A percentile compares a stretch with the other conserved stretches of the same genome.
Conservation (phyloP, 2,113 vertebrate genomes). For the Eulemur rufifrons region DNA sequence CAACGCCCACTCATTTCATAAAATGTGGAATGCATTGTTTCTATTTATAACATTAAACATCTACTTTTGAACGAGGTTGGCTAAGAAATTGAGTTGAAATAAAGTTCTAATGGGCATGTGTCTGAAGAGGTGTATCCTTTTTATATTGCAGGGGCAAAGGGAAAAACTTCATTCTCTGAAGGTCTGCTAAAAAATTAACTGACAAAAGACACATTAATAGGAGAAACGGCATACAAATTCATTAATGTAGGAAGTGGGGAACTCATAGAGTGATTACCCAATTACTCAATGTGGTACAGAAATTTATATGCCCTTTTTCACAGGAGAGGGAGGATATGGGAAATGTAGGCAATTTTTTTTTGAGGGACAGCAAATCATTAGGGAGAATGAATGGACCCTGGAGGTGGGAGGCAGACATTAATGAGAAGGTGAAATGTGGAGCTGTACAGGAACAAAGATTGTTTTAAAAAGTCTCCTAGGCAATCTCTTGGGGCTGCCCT, state of each 20-base stretch:
- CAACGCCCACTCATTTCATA: not conserved
- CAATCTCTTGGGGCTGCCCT: not conserved
- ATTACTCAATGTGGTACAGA: not conserved
- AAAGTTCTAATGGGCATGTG: not conserved
- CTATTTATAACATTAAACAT: not conserved
- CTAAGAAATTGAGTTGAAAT: conserved; percentile 27
- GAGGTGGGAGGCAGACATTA: not conserved
- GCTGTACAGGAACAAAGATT: not conserved
- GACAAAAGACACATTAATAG: not conserved
- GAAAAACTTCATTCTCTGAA: not conserved
- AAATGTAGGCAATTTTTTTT: not conserved
- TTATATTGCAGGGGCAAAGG: not conserved
- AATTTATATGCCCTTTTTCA: not conserved
- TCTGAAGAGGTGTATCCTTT: not conserved
- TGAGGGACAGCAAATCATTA: not conserved
- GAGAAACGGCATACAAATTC: no score
- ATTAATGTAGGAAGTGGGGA: no score
- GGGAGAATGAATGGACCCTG: not conserved
- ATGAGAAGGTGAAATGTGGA: not conserved
- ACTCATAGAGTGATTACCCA: not conserved
- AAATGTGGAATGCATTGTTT: not conserved
- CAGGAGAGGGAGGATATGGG: not conserved
- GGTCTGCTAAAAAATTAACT: not conserved
- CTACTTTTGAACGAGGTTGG: not conserved
- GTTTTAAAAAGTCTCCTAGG: not conserved